Percentiles rank a stretch among this genome's conserved stretches.
Evolutionary conservation across 1,140 invertebrate species (phyloP).

Genomic region (Dinothrombium tinctorium): DNA sequence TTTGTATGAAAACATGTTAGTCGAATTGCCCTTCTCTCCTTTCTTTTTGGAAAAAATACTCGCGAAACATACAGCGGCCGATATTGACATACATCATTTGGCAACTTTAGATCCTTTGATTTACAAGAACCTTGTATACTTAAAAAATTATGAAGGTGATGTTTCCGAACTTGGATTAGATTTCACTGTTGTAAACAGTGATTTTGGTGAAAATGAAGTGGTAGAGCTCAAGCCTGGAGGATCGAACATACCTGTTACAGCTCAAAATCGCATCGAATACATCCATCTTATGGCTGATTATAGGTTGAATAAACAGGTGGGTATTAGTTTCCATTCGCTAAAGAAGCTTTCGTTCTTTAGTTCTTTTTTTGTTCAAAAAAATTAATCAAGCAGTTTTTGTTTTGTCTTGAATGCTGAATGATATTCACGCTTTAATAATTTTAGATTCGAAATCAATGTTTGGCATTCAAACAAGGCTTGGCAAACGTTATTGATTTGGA

Average conservation of each 20-base stretch:
- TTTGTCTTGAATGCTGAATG: slow-evolving; percentile 1
- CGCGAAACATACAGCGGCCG: slow-evolving; percentile 37
- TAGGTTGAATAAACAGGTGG: slow-evolving; percentile 64
- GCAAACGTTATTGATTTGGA: slow-evolving; percentile 66
- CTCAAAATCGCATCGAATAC: slow-evolving; percentile 80
- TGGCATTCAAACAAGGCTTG: slow-evolving; percentile 56
- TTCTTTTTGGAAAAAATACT: slow-evolving; percentile 74
- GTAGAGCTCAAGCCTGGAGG: slow-evolving; percentile 68
- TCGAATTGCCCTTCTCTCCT: slow-evolving; percentile 76
- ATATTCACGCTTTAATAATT: background rate
- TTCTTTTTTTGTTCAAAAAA: background rate
- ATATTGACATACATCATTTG: slow-evolving; percentile 72
- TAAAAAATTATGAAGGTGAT: slow-evolving; percentile 36
- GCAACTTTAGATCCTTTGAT: slow-evolving; percentile 23
- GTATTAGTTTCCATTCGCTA: background rate
- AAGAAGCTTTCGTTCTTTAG: background rate
- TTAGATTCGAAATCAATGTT: slow-evolving; percentile 52
- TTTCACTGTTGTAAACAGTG: slow-evolving; percentile 69
- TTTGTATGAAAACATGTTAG: slow-evolving; percentile 76
- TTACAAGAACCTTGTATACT: slow-evolving; percentile 49
- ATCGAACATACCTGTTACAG: slow-evolving; percentile 62
- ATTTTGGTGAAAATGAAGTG: slow-evolving; percentile 64
- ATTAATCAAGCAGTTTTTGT: background rate
- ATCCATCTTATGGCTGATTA: slow-evolving; percentile 88
- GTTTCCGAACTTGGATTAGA: slow-evolving; percentile 40